phyloP scores from a whole-genome alignment of 2,113 vertebrate species.

The Pseudopodoces humilis region DNA sequence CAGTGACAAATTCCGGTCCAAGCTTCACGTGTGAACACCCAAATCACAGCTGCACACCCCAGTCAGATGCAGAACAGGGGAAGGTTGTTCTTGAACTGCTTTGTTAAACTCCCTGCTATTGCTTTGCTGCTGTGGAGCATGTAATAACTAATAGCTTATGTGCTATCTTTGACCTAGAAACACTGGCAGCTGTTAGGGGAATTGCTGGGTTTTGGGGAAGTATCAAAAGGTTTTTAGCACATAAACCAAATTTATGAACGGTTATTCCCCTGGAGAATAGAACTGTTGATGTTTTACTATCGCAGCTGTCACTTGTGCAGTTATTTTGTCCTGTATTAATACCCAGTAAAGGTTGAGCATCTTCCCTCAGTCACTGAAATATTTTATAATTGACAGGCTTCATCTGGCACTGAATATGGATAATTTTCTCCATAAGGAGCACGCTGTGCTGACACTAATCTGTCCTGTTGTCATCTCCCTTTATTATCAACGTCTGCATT shows the following conservation, averaged over 20 bases:
- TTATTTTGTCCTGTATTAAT: conserved; percentile 50
- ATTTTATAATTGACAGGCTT: conserved; percentile 69
- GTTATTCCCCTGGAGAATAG: conserved; percentile 1
- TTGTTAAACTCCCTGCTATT: conserved; percentile 7
- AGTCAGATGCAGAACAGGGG: neutral
- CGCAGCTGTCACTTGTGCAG: conserved; percentile 32
- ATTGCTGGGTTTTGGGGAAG: neutral
- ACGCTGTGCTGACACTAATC: conserved; percentile 67
- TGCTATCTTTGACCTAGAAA: conserved; percentile 43
- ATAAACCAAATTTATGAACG: conserved; percentile 63
- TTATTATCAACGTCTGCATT: conserved; percentile 64
- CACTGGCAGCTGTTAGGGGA: conserved; percentile 47
- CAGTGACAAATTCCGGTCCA: neutral
- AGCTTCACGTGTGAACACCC: neutral
- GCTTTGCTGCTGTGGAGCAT: neutral
- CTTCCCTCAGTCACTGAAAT: conserved; percentile 51
- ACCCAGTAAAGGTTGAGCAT: conserved; percentile 50
- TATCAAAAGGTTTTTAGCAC: conserved; percentile 44
- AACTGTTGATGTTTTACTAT: conserved; percentile 48
- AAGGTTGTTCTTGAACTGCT: conserved; percentile 7
- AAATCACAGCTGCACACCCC: neutral
- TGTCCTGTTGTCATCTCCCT: conserved; percentile 65
- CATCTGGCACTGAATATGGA: conserved; percentile 64
- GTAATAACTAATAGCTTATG: conserved; percentile 14
- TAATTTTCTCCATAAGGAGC: conserved; percentile 67